Base-by-base conservation (phyloP, 2,113 vertebrate species). In the Psilopsiagon aymara region DNA sequence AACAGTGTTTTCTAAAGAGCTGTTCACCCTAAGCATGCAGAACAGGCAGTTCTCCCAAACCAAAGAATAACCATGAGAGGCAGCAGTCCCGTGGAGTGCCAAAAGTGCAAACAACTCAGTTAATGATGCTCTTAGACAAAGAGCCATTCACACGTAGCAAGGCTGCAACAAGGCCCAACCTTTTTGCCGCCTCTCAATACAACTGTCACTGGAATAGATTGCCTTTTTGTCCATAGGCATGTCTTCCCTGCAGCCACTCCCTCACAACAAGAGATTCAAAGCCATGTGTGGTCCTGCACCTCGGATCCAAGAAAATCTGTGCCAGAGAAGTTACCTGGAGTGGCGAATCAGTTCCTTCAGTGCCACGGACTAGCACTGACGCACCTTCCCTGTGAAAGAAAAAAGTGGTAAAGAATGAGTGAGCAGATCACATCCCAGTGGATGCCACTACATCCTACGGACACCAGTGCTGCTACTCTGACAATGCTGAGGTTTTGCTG, bases 291-390 rank as follows among this genome's bases (percentile, higher is more conserved):
- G 99, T 99, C 97, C 99, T 99, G 98, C 99, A 99, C 64, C 97
- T 96, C 0, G 99, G 99, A 92, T 99, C 99, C 82, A 99, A 97
- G 96, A 99, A 99, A 94, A 99, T 99, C 98, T 99, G 99, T 68
- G 99, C 99, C 97, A 99, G 96, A 35, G 99, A 99, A 66, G 99
- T 99, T 35, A 99, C 99, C 97, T 99, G 99, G 44, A 99, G 98
- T 0, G 99, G 99, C 4, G 99, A 99, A 97, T 99, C 99, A 1
- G 99, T 99, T 53, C 99, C 99, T 94, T 99, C 99, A 5, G 99
- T 98, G 15, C 99, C 99, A 4, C 99, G 99, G 68, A 99, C 98
- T 41, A 99, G 89, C 66, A 99, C 98, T 1, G 99, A 99, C 0
- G 99, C 99, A 15, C 98, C 98, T 97, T 99, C 99, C 98, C 99